Evolutionary conservation across 2,888 invertebrate genomes (phyloP).

Genomic region (Dinocampus coccinellae): DNA sequence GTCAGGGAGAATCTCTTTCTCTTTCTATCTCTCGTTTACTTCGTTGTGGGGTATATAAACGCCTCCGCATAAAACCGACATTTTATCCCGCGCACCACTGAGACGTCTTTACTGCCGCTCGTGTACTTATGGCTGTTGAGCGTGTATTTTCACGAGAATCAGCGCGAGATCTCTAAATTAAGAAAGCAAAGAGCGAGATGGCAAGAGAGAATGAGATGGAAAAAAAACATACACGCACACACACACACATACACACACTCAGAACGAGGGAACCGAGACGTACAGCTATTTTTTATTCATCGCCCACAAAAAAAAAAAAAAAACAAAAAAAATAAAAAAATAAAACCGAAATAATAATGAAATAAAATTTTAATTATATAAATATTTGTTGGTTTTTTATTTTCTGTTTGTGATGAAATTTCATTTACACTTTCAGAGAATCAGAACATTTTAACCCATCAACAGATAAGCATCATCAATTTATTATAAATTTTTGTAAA

Average conservation of each 20-base stretch:
- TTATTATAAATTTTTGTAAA: no score
- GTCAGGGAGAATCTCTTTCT: constrained; percentile 58
- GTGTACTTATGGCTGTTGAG: constrained; percentile 54
- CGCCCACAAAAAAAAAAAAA: background rate
- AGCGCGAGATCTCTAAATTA: constrained; percentile 7
- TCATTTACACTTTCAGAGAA: no score
- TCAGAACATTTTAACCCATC: no score
- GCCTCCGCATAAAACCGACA: constrained; percentile 67
- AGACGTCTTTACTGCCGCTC: constrained; percentile 65
- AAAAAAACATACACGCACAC: no score
- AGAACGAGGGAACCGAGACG: constrained; percentile 1
- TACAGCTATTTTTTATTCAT: constrained; percentile 1
- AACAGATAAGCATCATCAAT: no score
- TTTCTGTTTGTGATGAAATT: no score
- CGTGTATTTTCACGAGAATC: constrained; percentile 48
- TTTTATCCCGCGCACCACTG: constrained; percentile 63
- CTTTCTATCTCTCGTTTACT: constrained; percentile 19
- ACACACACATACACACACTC: no score
- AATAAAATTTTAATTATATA: no score
- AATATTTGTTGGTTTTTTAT: no score
- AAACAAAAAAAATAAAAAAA: no score
- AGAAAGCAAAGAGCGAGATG: constrained; percentile 1
- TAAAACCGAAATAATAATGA: no score
- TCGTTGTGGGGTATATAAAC: constrained; percentile 50
- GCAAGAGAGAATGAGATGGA: constrained; percentile 2